Evolutionary conservation across 2,888 invertebrate genomes (phyloP), one percentile per base, ranked within the genome.

Genomic region (Podotricha telesiphe): DNA sequence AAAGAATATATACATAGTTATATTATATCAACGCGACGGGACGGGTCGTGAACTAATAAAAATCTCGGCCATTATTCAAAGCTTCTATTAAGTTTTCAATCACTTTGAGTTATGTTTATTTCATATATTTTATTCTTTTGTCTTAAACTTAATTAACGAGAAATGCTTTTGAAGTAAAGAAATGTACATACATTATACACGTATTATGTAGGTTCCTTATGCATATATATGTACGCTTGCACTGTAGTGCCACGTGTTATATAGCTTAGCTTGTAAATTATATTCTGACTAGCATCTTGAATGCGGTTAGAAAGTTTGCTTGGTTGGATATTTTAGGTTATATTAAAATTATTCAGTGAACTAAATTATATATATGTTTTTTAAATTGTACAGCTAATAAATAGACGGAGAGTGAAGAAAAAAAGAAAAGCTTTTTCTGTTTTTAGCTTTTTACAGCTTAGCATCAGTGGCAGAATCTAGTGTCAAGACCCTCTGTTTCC

Each of bases 31-130:
- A 34, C 55, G 28, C 42, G 58, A 56, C 66, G 56, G 62, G 66
- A 56, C 66, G 63, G 66, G 62, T 69, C 69, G 66, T 51, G 69
- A 61, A 66, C 69, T 69, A 56, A 62, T 66, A 69, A 69, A 69
- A 63, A 28, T 53, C 37, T 19, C 50, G 17, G n/a, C 45, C 51
- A 53, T 67, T 61, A 45, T 45, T 67, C 28, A 53, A 51, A 64
- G 40, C 47, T 64, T 63, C 37, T 37, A 63, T 63, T 50, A 37
- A 28, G 50, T 5, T 63, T 51, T 64, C 37, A 40, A 51, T 51
- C 17, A 37, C 63, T 40, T 51, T 51, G 15, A 51, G n/a, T 51
- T 64, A 50, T 45, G 40, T 28, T 62, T 62, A 48, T 48, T 62
- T 48, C 47, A 3, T 62, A 17, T 62, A 7, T 34, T 47, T 62